These are phyloP conservation scores for Dicerorhinus sumatrensis DNA, from an alignment of 2,113 vertebrate species.

Conservation along the genomic window DNA sequence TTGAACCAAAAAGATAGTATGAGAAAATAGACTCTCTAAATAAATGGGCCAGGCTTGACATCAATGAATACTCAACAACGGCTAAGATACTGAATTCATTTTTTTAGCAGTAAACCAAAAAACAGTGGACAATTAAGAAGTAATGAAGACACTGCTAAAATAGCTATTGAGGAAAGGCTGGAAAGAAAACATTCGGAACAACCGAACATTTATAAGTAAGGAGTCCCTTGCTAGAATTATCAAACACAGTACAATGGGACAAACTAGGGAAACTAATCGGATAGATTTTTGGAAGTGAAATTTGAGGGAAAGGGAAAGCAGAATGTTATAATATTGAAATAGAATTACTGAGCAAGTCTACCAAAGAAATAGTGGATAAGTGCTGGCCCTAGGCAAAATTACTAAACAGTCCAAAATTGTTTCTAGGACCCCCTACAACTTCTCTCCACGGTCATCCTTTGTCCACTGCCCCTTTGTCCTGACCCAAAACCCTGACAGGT, in stretches of 20 bases:
- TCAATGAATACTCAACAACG: slow-evolving; percentile 69
- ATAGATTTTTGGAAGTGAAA: slow-evolving; percentile 64
- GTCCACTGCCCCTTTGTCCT: background rate
- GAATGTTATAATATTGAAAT: background rate
- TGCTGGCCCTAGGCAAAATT: background rate
- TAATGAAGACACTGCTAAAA: slow-evolving; percentile 71
- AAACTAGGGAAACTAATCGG: slow-evolving; percentile 11
- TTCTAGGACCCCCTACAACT: background rate
- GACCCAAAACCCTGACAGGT: background rate
- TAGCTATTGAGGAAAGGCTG: slow-evolving; percentile 64
- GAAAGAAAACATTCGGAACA: slow-evolving; percentile 61
- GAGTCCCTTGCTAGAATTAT: slow-evolving; percentile 67
- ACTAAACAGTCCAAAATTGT: background rate
- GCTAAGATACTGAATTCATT: slow-evolving; percentile 59
- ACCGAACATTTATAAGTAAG: slow-evolving; percentile 70
- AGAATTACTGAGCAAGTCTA: background rate
- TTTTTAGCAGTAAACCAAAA: slow-evolving; percentile 46
- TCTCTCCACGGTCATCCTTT: background rate
- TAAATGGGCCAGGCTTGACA: slow-evolving; percentile 65
- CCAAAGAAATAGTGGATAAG: background rate
- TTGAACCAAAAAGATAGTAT: slow-evolving; percentile 60
- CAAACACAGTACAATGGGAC: slow-evolving; percentile 32
- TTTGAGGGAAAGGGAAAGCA: slow-evolving; percentile 29
- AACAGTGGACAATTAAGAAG: slow-evolving; percentile 68
- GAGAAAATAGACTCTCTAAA: slow-evolving; percentile 67